Evolutionary conservation across 1,140 invertebrate species (phyloP), one percentile per base, ranked within the genome.

Genomic region (Neodiprion lecontei): DNA sequence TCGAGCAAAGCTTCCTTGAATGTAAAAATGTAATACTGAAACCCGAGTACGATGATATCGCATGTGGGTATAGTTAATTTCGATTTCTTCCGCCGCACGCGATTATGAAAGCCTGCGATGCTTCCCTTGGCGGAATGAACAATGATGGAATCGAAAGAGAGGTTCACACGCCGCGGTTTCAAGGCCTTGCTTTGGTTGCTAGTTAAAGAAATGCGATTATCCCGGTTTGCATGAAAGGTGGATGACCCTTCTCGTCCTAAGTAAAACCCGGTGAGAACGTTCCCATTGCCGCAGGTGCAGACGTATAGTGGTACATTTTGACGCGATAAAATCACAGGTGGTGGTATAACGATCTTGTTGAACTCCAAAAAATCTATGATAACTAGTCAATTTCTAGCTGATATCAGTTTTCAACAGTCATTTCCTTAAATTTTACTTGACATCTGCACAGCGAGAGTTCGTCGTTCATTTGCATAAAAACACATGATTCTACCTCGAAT

Each of bases 211-310:
- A 61, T 17, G 53, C 53, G 53, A 61, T 61, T 61, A 61, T 61
- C 53, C 11, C n/a, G n/a, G n/a, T 61, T 61, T 61, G 53, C 53
- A 61, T 61, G 53, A 61, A 61, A 61, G 53, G 53, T 61, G n/a
- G 53, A 61, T 61, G 53, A 61, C 53, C 53, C 53, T 61, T 61
- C 53, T 17, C 53, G n/a, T 14, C 11, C 53, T 61, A 61, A 61
- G 53, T 9, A 40, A 40, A 40, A 40, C 28, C 28, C 5, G 11
- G 53, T 61, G 53, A 61, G 53, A 61, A 61, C 4, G 53, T 61
- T 61, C 7, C n/a, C 8, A 61, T 61, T 61, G 53, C 53, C 53
- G n/a, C 53, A 17, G 53, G n/a, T 17, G 53, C n/a, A 61, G 28
- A 40, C 28, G 28, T 61, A 61, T 7, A 61, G 53, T 14, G 9